Percentiles rank a stretch among this genome's conserved stretches.
Evolutionary conservation across 1,140 invertebrate species (phyloP).

Genomic region (Trissolcus basalis): DNA sequence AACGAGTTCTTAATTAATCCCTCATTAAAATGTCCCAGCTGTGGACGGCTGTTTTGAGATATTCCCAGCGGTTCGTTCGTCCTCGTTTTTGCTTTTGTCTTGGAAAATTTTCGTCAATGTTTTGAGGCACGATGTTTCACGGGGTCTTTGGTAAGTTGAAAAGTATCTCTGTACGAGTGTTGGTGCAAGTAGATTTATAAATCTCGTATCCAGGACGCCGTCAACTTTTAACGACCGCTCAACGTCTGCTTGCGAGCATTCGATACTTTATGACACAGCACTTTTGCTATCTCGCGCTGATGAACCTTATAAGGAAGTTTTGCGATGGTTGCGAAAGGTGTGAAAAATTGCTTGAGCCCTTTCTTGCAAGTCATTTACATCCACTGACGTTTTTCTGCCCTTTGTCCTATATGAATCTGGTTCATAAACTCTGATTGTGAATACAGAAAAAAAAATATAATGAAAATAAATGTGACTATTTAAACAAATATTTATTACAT

Average conservation of each 20-base stretch:
- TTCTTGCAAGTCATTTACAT: constrained; percentile 41
- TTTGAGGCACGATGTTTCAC: too few species aligned
- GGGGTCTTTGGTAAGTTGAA: too few species aligned
- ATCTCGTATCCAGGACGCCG: constrained; percentile 19
- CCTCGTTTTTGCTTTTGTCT: too few species aligned
- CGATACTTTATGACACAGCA: constrained; percentile 35
- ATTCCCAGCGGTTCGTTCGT: too few species aligned
- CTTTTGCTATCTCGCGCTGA: constrained; percentile 21
- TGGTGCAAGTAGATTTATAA: constrained; percentile 1
- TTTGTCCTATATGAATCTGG: neutral
- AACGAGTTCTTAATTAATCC: neutral
- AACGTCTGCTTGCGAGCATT: constrained; percentile 36
- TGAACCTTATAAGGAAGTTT: constrained; percentile 34
- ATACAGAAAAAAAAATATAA: too few species aligned
- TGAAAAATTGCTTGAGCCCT: constrained; percentile 41
- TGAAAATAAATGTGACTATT: too few species aligned
- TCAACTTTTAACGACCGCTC: constrained; percentile 33
- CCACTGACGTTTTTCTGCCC: neutral
- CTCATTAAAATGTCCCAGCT: too few species aligned
- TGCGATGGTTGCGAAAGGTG: constrained; percentile 31
- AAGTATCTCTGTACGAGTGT: neutral
- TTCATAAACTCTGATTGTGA: neutral
- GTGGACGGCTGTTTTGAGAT: too few species aligned
- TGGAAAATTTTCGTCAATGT: too few species aligned
- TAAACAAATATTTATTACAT: too few species aligned